Evolutionary conservation across 2,888 invertebrate species (phyloP).

Genomic region (Rutpela maculata): DNA sequence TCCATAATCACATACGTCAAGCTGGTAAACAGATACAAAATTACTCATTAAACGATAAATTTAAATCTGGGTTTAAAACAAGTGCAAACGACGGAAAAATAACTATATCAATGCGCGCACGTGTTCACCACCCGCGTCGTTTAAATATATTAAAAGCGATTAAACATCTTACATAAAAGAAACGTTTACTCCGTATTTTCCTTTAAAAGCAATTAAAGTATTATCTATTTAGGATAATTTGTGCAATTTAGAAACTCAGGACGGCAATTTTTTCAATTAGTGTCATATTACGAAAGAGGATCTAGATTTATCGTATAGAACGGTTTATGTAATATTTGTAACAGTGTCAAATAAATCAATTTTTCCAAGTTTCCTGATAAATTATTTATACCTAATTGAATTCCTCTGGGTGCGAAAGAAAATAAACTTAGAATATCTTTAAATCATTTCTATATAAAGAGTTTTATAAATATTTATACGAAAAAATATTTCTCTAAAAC

Average conservation of each 20-base stretch:
- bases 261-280: slow-evolving; percentile 19
- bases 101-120: slow-evolving; percentile 15
- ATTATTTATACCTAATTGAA: slow-evolving; percentile 3
- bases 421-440: background rate
- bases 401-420: background rate
- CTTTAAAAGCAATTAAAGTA: slow-evolving; percentile 18
- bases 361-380: background rate
- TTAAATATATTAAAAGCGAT: slow-evolving; percentile 22
- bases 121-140: slow-evolving; percentile 23
- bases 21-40: background rate
- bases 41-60: background rate
- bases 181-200: slow-evolving; percentile 6
- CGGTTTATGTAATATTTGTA: background rate
- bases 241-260: slow-evolving; percentile 14
- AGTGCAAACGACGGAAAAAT: background rate
- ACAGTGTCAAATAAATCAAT: background rate
- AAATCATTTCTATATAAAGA: too few species aligned
- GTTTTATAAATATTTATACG: too few species aligned
- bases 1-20: background rate
- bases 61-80: slow-evolving; percentile 22
- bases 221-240: background rate
- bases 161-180: slow-evolving; percentile 6
- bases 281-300: slow-evolving; percentile 9
- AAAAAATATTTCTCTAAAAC: too few species aligned
- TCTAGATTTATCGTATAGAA: background rate